Evolutionary conservation across 2,888 invertebrate species (phyloP), one percentile per base, ranked within the genome.

Genomic region (Rapana venosa): DNA sequence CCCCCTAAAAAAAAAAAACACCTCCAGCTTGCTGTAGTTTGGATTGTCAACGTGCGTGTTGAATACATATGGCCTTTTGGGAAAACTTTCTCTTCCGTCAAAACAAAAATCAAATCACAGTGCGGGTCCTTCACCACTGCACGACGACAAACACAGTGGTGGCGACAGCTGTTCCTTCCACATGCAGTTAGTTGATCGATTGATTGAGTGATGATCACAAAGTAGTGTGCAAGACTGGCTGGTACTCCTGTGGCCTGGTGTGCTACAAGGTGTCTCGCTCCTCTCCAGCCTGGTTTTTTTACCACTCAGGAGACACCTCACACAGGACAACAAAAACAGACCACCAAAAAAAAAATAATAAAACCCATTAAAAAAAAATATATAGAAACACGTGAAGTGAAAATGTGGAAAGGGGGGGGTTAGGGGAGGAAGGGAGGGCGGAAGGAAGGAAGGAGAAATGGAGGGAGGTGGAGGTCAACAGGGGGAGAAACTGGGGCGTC

Each of bases 401-500:
- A 11, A n/a, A 47, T 47, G 47, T 47, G 4, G 47, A 47, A 47
- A 47, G 8, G 8, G 47, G 47, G 47, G 8, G 8, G 47, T 5
- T 2, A 61, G 15, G 61, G 61, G 61, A 61, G 61, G 15, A 13
- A 61, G 15, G 61, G 61, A 61, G 61, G 61, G 61, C 8, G 8
- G 8, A 47, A 47, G 8, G 8, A 47, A 47, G 8, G 8, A 47
- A 47, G 2, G 2, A 47, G 8, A 47, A 47, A 47, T 4, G 26
- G 20, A 35, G 84, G 85, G 17, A 61, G 58, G 61, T 30, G 61
- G 32, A 1, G 15, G 88, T 89, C 85, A 93, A 91, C 92, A 93
- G 1, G 91, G 90, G 26, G 93, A 92, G 20, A 93, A 89, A 77
- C 92, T 93, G 4, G 92, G 91, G 47, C 93, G 89, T 26, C 92